Evolutionary conservation across 2,888 invertebrate species (phyloP).

Genomic region (Agriopis aurantiaria): DNA sequence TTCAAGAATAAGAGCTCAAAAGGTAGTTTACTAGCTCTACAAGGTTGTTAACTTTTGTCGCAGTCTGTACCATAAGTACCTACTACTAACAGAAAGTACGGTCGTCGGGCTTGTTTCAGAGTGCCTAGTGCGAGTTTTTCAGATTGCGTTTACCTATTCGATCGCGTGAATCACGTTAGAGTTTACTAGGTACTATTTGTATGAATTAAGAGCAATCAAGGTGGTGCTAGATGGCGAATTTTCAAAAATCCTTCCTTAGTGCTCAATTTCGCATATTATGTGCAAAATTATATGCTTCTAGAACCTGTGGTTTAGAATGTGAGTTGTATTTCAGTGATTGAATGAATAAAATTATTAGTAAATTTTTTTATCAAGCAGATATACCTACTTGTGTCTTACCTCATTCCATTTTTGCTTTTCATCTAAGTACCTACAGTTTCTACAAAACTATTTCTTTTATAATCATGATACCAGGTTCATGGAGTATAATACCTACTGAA

Average conservation of each 20-base stretch:
- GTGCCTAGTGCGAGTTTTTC: no score
- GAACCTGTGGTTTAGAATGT: no score
- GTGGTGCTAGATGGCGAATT: no score
- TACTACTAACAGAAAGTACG: not conserved
- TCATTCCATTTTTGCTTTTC: not conserved
- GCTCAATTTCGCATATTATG: no score
- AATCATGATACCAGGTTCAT: no score
- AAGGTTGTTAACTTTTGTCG: constrained; percentile 2
- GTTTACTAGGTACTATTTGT: not conserved
- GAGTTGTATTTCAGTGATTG: no score
- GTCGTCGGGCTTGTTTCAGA: not conserved
- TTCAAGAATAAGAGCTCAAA: not conserved
- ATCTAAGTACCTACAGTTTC: not conserved
- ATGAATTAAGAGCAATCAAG: not conserved
- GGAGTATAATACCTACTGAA: no score
- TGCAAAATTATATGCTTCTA: no score
- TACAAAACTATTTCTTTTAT: not conserved
- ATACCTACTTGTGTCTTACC: not conserved
- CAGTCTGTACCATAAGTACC: not conserved
- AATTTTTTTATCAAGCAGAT: no score
- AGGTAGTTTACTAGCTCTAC: not conserved
- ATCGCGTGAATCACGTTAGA: no score
- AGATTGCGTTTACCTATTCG: not conserved
- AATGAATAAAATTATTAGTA: no score
- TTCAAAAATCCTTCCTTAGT: no score